phyloP scores from a whole-genome alignment of 2,888 invertebrate species.

The Drosophila bunnanda region DNA sequence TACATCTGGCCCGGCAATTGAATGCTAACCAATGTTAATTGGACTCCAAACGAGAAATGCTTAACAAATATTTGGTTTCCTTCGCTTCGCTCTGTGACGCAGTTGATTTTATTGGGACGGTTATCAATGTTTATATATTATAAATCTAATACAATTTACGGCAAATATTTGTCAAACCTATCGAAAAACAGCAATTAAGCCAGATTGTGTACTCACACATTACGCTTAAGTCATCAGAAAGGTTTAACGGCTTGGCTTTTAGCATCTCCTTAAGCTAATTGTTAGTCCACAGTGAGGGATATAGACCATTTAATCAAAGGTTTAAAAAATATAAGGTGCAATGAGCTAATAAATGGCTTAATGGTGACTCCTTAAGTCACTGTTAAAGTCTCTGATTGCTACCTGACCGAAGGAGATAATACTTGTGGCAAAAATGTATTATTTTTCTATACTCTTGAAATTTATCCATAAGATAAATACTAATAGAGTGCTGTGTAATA shows the following conservation, averaged over 20 bases:
- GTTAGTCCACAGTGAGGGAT: not conserved
- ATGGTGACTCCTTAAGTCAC: not conserved
- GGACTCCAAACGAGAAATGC: slow-evolving; percentile 36
- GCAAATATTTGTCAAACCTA: slow-evolving; percentile 27
- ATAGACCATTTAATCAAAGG: not conserved
- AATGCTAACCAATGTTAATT: slow-evolving; percentile 46
- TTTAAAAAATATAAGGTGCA: not conserved
- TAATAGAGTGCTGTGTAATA: too few relatives aligned
- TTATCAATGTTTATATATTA: slow-evolving; percentile 29
- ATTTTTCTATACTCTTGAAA: too few relatives aligned
- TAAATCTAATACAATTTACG: slow-evolving; percentile 6
- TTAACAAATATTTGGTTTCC: slow-evolving; percentile 38
- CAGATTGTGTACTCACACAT: not conserved
- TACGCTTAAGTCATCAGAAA: not conserved
- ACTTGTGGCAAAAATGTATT: too few relatives aligned
- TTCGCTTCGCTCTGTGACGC: slow-evolving; percentile 22
- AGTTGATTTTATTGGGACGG: slow-evolving; percentile 14
- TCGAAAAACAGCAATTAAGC: slow-evolving; percentile 3
- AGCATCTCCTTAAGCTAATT: not conserved
- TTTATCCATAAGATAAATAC: too few relatives aligned
- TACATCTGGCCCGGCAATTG: slow-evolving; percentile 34
- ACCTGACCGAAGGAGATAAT: too few relatives aligned
- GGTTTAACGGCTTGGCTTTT: not conserved
- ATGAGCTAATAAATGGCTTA: not conserved
- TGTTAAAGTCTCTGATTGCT: not conserved